Base-by-base conservation (phyloP, 2,797 vertebrate species). In the Crax fasciolata region DNA sequence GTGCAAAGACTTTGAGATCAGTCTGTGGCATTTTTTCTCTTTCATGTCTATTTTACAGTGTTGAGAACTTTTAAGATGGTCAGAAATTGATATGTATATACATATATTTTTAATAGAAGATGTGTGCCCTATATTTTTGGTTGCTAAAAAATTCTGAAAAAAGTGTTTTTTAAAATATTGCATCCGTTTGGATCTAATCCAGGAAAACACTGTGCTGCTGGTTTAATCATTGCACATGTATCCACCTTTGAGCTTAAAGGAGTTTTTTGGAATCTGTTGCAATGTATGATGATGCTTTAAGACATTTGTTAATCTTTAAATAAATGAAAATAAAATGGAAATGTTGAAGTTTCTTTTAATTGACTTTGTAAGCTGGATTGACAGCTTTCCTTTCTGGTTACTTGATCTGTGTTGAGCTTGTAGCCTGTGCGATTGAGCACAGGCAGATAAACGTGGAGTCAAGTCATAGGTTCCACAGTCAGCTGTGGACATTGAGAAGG, bases 291-390 rank as follows among this genome's bases (percentile, higher is more conserved):
- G 75, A 73, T 76, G n/a, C 55, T 88, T 94, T 72, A 65, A 91
- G 49, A 68, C 35, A 39, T 63, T 81, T 82, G 58, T 76, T 74
- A 57, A 90, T 46, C 62, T 84, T 24, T 59, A 87, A 85, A 84
- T 78, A 58, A 41, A 52, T 70, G 46, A 88, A 78, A 95, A 96
- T 93, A 93, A 97, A 96, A 78, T 81, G 66, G 28, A 91, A 55
- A 43, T 4, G 6, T 70, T 87, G 52, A 81, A 76, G 10, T 4
- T 20, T 91, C 38, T 81, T 93, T 58, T 57, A 88, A 63, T 71
- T 93, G 49, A 24, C 81, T 78, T 32, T 87, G 11, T 84, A 71
- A 72, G 14, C 18, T 77, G 48, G 68, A 21, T 23, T 76, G 32
- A 67, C 23, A 13, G 57, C 11, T 75, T 85, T 68, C 16, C 5